Evolutionary conservation across 2,797 vertebrate genomes (phyloP).

Genomic region (Hemibagrus guttatus): DNA sequence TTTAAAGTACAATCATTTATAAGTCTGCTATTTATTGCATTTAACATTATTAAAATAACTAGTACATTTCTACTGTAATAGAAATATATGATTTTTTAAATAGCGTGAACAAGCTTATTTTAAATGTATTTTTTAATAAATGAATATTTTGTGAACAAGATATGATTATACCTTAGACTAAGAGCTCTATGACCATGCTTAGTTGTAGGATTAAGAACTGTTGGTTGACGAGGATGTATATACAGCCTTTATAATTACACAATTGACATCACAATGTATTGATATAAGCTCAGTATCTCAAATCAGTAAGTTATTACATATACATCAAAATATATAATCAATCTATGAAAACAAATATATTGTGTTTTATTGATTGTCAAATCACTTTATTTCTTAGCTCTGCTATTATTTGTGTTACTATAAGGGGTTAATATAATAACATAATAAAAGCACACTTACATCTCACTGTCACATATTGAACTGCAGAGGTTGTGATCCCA

Average conservation of each 20-base stretch:
- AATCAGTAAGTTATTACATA: neutral
- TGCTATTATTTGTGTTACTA: neutral
- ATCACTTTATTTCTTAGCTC: neutral
- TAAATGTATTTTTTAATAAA: no score
- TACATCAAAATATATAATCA: neutral
- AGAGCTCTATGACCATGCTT: neutral
- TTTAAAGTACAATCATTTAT: neutral
- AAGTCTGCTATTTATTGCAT: neutral
- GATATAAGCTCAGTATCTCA: neutral
- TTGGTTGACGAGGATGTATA: neutral
- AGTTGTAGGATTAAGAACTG: neutral
- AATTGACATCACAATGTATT: neutral
- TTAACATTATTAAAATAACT: neutral
- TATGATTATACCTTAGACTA: neutral
- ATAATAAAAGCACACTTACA: constrained; percentile 25
- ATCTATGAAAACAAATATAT: no score
- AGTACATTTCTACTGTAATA: neutral
- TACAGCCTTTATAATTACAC: neutral
- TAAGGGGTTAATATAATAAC: neutral
- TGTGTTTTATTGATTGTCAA: neutral
- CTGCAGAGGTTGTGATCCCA: constrained; percentile 33
- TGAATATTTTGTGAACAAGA: no score
- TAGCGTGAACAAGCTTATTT: no score
- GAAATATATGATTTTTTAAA: no score
- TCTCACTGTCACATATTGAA: constrained; percentile 52